Percentiles rank a stretch among this genome's conserved stretches.
Conservation (phyloP, 1,140 invertebrate genomes). For the Drosophila oshimai region DNA sequence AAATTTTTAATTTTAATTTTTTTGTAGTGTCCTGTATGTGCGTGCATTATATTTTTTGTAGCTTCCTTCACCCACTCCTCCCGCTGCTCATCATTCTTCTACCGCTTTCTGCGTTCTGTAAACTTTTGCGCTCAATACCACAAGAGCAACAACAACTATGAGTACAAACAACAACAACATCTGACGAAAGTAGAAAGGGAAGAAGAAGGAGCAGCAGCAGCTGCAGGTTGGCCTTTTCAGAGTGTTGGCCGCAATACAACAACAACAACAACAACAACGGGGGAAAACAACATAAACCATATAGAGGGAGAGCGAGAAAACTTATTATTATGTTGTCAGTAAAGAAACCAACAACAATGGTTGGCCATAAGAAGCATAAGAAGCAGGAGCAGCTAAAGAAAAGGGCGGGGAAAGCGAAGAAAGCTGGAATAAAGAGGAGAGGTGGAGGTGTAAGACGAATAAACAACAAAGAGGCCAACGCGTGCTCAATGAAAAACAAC, state of each 20-base stretch:
- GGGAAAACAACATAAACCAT: slow-evolving; percentile 11
- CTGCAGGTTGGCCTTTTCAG: slow-evolving; percentile 74
- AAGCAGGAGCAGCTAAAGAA: neutral
- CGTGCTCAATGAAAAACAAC: slow-evolving; percentile 22
- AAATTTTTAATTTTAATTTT: too few relatives aligned
- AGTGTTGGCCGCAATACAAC: slow-evolving; percentile 47
- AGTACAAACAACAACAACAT: slow-evolving; percentile 27
- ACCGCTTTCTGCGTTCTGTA: slow-evolving; percentile 44
- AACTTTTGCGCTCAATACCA: slow-evolving; percentile 78
- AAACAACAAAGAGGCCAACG: slow-evolving; percentile 38
- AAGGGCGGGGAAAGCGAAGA: neutral
- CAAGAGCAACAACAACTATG: slow-evolving; percentile 39
- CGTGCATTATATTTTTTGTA: slow-evolving; percentile 47
- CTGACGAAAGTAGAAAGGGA: neutral
- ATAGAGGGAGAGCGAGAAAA: slow-evolving; percentile 42
- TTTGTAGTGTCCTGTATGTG: slow-evolving; percentile 12
- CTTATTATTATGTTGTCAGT: slow-evolving; percentile 80
- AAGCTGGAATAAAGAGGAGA: neutral
- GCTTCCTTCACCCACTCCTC: neutral
- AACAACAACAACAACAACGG: slow-evolving; percentile 5
- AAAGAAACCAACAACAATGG: slow-evolving; percentile 59
- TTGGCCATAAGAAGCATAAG: slow-evolving; percentile 16
- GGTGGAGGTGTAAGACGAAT: neutral
- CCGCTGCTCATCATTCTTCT: neutral
- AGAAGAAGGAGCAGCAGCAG: slow-evolving; percentile 22